Base-by-base conservation (phyloP, 35 echinoderm and acorn worm genomes). In the Ptychodera flava region DNA sequence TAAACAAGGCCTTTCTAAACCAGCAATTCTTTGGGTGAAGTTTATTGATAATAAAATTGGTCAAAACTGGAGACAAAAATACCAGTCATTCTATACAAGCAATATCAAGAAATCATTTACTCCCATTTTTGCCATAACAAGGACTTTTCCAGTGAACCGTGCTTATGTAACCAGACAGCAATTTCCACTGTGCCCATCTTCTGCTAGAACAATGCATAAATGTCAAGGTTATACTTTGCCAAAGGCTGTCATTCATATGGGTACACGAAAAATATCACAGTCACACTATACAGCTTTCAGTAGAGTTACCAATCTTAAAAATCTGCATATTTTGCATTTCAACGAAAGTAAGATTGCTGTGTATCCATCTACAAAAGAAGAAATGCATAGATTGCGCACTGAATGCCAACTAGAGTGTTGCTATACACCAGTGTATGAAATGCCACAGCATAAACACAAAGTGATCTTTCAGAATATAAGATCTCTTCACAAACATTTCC, bases 191-290 rank as follows among this genome's bases (percentile, higher is more conserved):
- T 64, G 79, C 77, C 85, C 84, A 37, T 82, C 77, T 15, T 28
- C 83, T 16, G 89, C 83, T 29, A 80, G 81, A 80, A 91, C 89
- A 38, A 83, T 91, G 1, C 89, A 91, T 36, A 85, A 83, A 86
- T 86, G 83, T 81, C 89, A 91, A 86, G 89, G 89, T 33, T 77
- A 86, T 33, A 86, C 89, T 81, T 77, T 91, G 29, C 15, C 37
- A 30, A 37, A 91, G 29, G 36, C 85, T 77, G 83, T 91, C 1
- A 36, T 91, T 53, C 75, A 86, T 35, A 91, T 91, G 89, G 45
- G 45, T 22, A 64, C 45, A 64, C 6, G 45, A 64, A 64, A 64
- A 64, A 12, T 64, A 64, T 6, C 45, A 64, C 45, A 64, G n/a
- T n/a, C n/a, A n/a, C n/a, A n/a, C n/a, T n/a, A n/a, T n/a, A n/a